Evolutionary conservation across 2,888 invertebrate species (phyloP).

Genomic region (Napeogenes inachia): DNA sequence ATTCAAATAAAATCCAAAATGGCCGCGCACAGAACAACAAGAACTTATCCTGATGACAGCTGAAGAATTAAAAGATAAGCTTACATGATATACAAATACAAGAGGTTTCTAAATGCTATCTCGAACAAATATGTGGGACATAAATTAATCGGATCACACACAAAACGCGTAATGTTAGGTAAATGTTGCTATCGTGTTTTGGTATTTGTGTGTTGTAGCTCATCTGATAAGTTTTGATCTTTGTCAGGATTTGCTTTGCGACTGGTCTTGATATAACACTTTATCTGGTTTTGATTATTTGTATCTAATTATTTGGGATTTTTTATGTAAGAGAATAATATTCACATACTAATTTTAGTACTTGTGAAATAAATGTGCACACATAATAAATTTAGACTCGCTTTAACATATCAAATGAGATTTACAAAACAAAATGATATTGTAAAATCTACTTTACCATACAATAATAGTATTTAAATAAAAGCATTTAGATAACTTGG

Average conservation of each 20-base stretch:
- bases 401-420: background rate
- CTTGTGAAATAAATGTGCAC: too few species aligned
- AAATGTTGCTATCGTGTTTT: constrained; percentile 68
- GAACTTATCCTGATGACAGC: constrained; percentile 57
- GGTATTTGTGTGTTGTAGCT: constrained; percentile 58
- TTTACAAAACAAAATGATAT: background rate
- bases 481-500: constrained; percentile 28
- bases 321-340: too few species aligned
- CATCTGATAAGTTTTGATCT: constrained; percentile 34
- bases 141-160: constrained; percentile 70
- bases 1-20: constrained; percentile 1
- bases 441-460: constrained; percentile 25
- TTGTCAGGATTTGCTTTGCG: constrained; percentile 25
- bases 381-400: background rate
- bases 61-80: constrained; percentile 77
- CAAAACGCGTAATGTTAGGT: constrained; percentile 65
- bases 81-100: constrained; percentile 64
- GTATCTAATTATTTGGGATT: too few species aligned
- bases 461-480: constrained; percentile 27
- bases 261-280: constrained; percentile 20
- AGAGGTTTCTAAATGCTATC: constrained; percentile 66
- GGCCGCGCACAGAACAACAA: constrained; percentile 17
- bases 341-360: too few species aligned
- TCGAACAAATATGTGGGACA: constrained; percentile 64
- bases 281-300: too few species aligned